Base-by-base conservation (phyloP, 1,140 invertebrate genomes). In the Ceratina japonica region DNA sequence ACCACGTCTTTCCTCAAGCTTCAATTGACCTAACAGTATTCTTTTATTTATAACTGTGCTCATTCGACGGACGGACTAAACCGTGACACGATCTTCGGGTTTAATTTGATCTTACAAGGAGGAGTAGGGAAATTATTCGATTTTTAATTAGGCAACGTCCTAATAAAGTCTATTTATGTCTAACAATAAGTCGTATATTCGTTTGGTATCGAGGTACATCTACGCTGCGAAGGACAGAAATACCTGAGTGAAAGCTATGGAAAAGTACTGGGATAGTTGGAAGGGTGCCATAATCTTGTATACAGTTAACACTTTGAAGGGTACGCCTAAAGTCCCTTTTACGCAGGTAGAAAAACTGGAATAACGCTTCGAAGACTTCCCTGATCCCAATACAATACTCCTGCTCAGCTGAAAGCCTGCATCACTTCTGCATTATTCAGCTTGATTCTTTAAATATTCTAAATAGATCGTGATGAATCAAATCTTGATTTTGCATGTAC, bases 181-280 rank as follows among this genome's bases (percentile, higher is more conserved):
- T n/a, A n/a, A n/a, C n/a, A n/a, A n/a, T n/a, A n/a, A n/a, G n/a
- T n/a, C n/a, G n/a, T n/a, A n/a, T n/a, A n/a, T n/a, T n/a, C n/a
- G n/a, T 31, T 31, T 4, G 27, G 27, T 31, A 4, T 31, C 27
- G 27, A 31, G 1, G 18, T 22, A 69, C 27, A 54, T 24, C 13
- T 22, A 3, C 24, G 59, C 24, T 54, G 49, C 49, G 59, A 12
- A 56, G 20, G 31, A 37, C 59, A 27, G 59, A 15, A 63, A 62
- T 56, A 5, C n/a, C 3, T 16, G 12, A 54, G 71, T 65, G 77
- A 86, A 86, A 86, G 73, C 51, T 68, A 58, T 78, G 80, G 80
- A 86, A 86, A 79, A 82, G 44, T 77, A 85, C 83, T 73, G 76
- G 4, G 4, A 31, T 49, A 31, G 2, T 16, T 56, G 0, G 24